A percentile compares a stretch with the other conserved stretches of the same genome.
Evolutionary conservation across 2,113 vertebrate species (phyloP).

Genomic region (Grus americana): DNA sequence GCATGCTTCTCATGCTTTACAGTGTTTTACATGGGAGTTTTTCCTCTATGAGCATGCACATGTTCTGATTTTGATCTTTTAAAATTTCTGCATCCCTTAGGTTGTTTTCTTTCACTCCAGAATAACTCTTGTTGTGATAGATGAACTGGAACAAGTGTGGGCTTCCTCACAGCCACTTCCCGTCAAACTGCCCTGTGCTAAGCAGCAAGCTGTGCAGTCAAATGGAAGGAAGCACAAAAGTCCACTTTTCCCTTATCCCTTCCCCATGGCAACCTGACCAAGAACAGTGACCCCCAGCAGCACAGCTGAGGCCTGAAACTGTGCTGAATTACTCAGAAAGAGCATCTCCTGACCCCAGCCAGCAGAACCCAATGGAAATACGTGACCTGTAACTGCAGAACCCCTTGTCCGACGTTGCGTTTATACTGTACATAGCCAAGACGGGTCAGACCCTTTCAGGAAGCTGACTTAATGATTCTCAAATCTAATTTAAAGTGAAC

Average conservation of each 20-base stretch:
- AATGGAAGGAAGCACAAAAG: constrained; percentile 54
- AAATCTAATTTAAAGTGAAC: constrained; percentile 8
- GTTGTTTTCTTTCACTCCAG: constrained; percentile 63
- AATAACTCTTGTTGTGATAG: constrained; percentile 56
- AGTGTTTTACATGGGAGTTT: not conserved
- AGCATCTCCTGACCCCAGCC: constrained; percentile 21
- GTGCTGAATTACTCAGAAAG: constrained; percentile 47
- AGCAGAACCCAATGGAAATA: not conserved
- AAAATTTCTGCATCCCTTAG: constrained; percentile 55
- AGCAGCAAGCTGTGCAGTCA: constrained; percentile 60
- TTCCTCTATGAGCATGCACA: not conserved
- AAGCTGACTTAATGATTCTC: constrained; percentile 6
- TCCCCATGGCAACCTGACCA: constrained; percentile 64
- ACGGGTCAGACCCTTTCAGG: constrained; percentile 17
- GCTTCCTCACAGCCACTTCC: constrained; percentile 70
- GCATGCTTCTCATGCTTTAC: not conserved
- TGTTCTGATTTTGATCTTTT: constrained; percentile 39
- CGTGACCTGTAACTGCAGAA: not conserved
- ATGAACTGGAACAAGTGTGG: constrained; percentile 70
- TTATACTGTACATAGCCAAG: not conserved
- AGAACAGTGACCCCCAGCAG: constrained; percentile 52
- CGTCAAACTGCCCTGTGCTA: constrained; percentile 43
- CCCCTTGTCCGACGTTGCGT: not conserved
- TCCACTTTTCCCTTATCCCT: constrained; percentile 56
- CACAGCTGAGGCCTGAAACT: constrained; percentile 54